phyloP scores from a whole-genome alignment of 2,888 invertebrate genomes.

The Gymnocheta viridis region DNA sequence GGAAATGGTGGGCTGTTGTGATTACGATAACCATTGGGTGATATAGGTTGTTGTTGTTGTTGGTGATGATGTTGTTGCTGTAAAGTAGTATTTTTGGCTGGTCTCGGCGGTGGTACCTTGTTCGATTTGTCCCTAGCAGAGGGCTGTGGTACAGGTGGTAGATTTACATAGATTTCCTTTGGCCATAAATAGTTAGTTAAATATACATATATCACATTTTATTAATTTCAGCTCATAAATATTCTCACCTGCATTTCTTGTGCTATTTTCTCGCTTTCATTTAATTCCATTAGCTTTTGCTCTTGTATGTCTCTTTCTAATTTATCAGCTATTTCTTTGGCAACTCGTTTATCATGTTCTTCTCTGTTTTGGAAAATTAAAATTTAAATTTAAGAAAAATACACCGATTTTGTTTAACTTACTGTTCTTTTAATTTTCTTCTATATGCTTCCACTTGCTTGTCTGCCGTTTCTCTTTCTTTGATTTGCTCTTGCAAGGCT shows the following conservation, averaged over 20 bases:
- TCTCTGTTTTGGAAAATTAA: conserved; percentile 82
- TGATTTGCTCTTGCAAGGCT: conserved; percentile 88
- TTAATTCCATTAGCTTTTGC: conserved; percentile 82
- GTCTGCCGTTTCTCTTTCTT: conserved; percentile 86
- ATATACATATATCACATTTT: not conserved
- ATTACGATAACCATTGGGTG: conserved; percentile 63
- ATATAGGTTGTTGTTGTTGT: conserved; percentile 61
- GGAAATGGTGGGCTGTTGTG: conserved; percentile 67
- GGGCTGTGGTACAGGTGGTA: conserved; percentile 77
- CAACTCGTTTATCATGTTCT: conserved; percentile 86
- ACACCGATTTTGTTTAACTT: conserved; percentile 77
- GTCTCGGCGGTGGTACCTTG: conserved; percentile 76
- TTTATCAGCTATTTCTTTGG: conserved; percentile 86
- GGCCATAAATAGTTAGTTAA: not conserved
- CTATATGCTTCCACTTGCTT: conserved; percentile 84
- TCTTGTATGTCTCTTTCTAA: conserved; percentile 84
- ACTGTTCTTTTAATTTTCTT: conserved; percentile 85
- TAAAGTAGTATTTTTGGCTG: conserved; percentile 75
- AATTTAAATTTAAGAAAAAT: not conserved
- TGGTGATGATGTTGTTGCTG: conserved; percentile 59
- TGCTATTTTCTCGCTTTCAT: conserved; percentile 83
- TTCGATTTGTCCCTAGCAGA: conserved; percentile 73
- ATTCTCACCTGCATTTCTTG: conserved; percentile 82
- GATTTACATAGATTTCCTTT: conserved; percentile 80
- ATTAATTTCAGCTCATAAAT: not conserved